phyloP scores from a whole-genome alignment of 2,113 vertebrate genomes.

The Prinia subflava region DNA sequence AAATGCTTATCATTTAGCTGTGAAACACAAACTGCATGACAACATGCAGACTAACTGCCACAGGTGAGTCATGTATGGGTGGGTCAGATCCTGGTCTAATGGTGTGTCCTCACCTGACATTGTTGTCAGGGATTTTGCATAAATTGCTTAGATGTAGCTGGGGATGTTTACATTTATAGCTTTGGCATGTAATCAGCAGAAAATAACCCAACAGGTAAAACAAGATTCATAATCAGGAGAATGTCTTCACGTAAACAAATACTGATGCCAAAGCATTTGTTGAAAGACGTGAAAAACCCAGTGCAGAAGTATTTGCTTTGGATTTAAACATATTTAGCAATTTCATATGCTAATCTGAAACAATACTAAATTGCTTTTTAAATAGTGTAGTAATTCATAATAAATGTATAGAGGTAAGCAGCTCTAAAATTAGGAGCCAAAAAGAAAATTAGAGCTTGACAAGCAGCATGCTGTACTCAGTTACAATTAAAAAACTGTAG shows the following conservation, averaged over 20 bases:
- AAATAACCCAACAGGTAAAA: slow-evolving; percentile 52
- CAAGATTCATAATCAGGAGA: slow-evolving; percentile 33
- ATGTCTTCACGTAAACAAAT: neutral
- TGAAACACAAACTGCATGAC: neutral
- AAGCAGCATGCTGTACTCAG: neutral
- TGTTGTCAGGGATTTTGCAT: neutral
- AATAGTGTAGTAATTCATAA: neutral
- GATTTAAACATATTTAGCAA: neutral
- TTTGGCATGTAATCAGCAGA: slow-evolving; percentile 25
- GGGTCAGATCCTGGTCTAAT: neutral
- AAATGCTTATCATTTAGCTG: neutral
- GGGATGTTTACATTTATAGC: neutral
- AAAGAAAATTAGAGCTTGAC: slow-evolving; percentile 36
- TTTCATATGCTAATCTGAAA: slow-evolving; percentile 11
- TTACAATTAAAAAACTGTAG: neutral
- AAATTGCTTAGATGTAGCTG: neutral
- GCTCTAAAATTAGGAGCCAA: slow-evolving; percentile 20
- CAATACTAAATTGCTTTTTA: slow-evolving; percentile 12
- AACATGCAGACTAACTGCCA: neutral
- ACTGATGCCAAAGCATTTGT: neutral
- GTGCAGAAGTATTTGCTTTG: neutral
- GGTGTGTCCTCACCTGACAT: neutral
- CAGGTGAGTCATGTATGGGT: neutral
- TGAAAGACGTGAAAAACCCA: neutral
- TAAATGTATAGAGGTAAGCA: neutral